These are phyloP conservation scores for Pithys albifrons DNA, from an alignment of 2,113 vertebrate genomes.

Conservation along the genomic window DNA sequence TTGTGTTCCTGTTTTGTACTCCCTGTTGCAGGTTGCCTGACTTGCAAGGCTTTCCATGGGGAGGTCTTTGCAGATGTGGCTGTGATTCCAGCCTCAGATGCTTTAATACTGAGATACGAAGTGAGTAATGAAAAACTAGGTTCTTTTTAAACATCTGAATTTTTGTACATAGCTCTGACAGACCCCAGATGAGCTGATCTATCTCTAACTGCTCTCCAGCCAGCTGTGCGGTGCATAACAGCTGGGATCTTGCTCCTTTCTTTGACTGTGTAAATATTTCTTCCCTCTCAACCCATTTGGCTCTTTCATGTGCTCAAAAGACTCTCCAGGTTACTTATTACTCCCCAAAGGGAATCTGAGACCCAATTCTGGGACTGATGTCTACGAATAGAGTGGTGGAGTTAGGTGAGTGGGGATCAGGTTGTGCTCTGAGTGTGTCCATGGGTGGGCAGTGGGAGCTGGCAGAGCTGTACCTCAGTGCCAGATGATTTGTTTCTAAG, in stretches of 20 bases:
- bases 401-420: neutral
- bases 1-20: neutral
- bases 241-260: neutral
- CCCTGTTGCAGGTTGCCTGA: slow-evolving; percentile 3
- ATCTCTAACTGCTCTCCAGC: neutral
- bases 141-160: slow-evolving; percentile 9
- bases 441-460: neutral
- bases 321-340: neutral
- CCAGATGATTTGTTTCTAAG: neutral
- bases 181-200: neutral
- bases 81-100: slow-evolving; percentile 8
- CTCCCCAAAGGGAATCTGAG: neutral
- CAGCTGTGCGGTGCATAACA: neutral
- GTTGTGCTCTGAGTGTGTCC: neutral
- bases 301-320: neutral
- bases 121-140: slow-evolving; percentile 5
- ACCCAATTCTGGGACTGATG: neutral
- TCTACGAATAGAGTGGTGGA: neutral
- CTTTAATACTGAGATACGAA: slow-evolving; percentile 29
- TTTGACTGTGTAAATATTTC: slow-evolving; percentile 39
- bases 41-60: neutral
- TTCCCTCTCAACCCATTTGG: neutral
- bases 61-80: slow-evolving; percentile 4
- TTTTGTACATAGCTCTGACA: slow-evolving; percentile 46
- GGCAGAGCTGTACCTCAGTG: neutral